These are phyloP conservation scores for Ginglymostoma cirratum DNA, from an alignment of 2,113 vertebrate species.

Conservation along the genomic window DNA sequence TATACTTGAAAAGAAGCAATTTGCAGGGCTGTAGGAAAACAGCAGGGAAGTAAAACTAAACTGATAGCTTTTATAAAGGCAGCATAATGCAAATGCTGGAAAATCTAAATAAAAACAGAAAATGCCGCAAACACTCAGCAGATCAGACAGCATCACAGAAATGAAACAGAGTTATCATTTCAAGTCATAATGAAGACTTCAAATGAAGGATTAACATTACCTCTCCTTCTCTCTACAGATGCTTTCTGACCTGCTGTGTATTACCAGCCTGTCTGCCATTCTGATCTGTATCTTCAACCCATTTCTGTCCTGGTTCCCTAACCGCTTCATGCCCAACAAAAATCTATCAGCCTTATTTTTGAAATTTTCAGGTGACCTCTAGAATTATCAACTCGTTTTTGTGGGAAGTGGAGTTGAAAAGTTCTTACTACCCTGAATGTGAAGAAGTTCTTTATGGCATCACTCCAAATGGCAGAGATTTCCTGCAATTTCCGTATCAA, in stretches of 20 bases:
- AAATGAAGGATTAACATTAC: too few relatives aligned
- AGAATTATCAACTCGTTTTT: neutral
- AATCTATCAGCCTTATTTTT: neutral
- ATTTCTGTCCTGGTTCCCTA: neutral
- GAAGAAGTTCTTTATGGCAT: too few relatives aligned
- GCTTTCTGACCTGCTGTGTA: too few relatives aligned
- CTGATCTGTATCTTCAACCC: neutral
- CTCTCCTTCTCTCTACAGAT: too few relatives aligned
- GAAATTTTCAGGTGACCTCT: neutral
- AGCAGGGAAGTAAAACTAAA: neutral
- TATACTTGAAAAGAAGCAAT: neutral
- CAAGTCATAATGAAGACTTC: too few relatives aligned
- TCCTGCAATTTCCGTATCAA: neutral
- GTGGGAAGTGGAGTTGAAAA: neutral
- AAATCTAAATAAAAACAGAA: neutral
- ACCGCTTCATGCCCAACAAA: neutral
- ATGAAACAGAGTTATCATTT: too few relatives aligned
- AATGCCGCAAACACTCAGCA: neutral
- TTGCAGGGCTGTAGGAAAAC: neutral
- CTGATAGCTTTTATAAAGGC: neutral
- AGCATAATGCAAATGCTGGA: neutral
- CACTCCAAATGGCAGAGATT: neutral
- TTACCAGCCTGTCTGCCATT: neutral
- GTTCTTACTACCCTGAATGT: neutral
- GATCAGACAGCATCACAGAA: too few relatives aligned